Evolutionary conservation across 2,113 vertebrate genomes (phyloP).

Genomic region (Chaetodon trifascialis): DNA sequence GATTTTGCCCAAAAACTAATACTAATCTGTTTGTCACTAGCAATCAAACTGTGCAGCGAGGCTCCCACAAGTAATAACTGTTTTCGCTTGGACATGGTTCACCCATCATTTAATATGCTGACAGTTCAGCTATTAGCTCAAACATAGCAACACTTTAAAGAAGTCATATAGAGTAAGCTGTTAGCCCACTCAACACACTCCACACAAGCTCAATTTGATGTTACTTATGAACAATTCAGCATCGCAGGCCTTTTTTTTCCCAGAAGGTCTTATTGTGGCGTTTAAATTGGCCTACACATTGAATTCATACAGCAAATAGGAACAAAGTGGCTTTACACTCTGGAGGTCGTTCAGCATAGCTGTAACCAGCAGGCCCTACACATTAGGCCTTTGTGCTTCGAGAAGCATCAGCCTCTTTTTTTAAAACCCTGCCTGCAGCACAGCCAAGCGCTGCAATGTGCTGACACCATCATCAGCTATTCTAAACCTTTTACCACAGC

Average conservation of each 20-base stretch:
- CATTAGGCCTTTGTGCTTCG: conserved; percentile 79
- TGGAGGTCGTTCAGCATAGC: conserved; percentile 57
- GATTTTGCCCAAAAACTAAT: background rate
- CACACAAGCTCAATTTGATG: conserved; percentile 12
- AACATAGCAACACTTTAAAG: background rate
- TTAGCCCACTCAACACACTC: background rate
- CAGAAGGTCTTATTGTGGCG: conserved; percentile 24
- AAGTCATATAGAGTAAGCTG: background rate
- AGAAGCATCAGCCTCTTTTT: conserved; percentile 72
- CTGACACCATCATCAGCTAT: conserved; percentile 79
- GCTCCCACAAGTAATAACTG: background rate
- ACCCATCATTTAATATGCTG: background rate
- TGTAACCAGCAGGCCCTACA: conserved; percentile 62
- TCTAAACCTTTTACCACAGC: conserved; percentile 72
- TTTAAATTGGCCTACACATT: conserved; percentile 20
- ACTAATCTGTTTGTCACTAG: background rate
- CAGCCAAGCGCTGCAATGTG: conserved; percentile 76
- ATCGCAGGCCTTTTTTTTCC: background rate
- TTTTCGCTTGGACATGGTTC: background rate
- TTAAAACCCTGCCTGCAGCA: conserved; percentile 77
- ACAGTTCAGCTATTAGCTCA: conserved; percentile 4
- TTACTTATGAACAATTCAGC: conserved; percentile 13
- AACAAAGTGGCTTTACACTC: conserved; percentile 51
- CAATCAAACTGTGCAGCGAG: background rate
- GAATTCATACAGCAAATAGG: conserved; percentile 31